These are phyloP conservation scores for Noctua pronuba DNA, from an alignment of 2,888 invertebrate genomes.

Conservation along the genomic window DNA sequence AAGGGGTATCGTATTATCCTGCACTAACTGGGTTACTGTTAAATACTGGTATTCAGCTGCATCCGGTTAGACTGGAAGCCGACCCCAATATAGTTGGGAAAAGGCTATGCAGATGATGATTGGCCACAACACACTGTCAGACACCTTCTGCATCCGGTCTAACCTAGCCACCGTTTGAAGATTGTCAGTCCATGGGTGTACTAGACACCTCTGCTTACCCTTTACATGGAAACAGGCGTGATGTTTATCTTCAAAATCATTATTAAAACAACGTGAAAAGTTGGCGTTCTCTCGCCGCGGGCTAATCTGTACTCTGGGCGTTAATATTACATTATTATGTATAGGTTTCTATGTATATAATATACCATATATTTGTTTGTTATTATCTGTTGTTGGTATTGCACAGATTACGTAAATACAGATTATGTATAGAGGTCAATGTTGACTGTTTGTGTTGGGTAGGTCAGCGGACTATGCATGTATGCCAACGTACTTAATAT, in stretches of 20 bases:
- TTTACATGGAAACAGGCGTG: not conserved
- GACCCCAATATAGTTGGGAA: too few relatives aligned
- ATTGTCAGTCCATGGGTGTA: too few relatives aligned
- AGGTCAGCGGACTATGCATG: slow-evolving; percentile 1
- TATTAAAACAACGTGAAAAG: not conserved
- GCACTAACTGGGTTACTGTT: too few relatives aligned
- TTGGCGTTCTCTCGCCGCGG: not conserved
- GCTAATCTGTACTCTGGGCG: not conserved
- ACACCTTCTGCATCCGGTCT: too few relatives aligned
- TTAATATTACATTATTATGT: not conserved
- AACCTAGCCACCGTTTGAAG: too few relatives aligned
- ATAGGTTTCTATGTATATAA: not conserved
- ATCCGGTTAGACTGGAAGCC: too few relatives aligned
- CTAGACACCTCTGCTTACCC: not conserved
- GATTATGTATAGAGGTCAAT: slow-evolving; percentile 1
- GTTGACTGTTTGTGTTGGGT: not conserved
- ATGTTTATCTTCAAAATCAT: not conserved
- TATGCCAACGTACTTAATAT: not conserved
- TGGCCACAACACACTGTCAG: too few relatives aligned
- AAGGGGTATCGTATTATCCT: too few relatives aligned
- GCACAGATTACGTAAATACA: slow-evolving; percentile 17
- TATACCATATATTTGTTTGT: not conserved
- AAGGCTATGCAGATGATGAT: too few relatives aligned
- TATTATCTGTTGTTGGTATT: slow-evolving; percentile 22
- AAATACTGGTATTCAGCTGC: too few relatives aligned